phyloP scores from a whole-genome alignment of 2,888 invertebrate species.

The Ochropacha duplaris region DNA sequence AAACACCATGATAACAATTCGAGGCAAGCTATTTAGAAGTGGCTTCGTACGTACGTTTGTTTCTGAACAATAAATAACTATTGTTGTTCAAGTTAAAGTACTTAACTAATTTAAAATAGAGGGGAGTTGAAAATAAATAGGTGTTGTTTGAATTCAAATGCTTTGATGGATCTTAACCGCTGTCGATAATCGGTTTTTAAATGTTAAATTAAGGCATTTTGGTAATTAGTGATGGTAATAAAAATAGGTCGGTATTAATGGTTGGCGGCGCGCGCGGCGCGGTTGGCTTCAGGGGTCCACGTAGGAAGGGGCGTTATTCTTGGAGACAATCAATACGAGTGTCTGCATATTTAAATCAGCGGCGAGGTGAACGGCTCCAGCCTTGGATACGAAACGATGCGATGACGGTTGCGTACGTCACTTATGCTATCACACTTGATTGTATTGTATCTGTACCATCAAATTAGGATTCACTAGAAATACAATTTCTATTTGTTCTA shows the following conservation, averaged over 20 bases:
- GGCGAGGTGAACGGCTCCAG: constrained; percentile 53
- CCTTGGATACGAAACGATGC: constrained; percentile 12
- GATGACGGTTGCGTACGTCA: constrained; percentile 26
- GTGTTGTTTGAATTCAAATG: not conserved
- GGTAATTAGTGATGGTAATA: constrained; percentile 16
- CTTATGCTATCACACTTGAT: not conserved
- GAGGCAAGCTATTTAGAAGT: not conserved
- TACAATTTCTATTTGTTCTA: too few relatives aligned
- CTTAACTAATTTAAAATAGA: not conserved
- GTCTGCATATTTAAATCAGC: constrained; percentile 79
- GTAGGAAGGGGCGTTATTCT: constrained; percentile 67
- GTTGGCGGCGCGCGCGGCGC: constrained; percentile 27
- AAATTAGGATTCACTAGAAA: too few relatives aligned
- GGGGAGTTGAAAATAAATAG: not conserved
- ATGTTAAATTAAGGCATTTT: not conserved
- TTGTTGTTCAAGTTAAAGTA: not conserved
- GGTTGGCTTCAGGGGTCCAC: constrained; percentile 45
- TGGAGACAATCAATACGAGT: constrained; percentile 76
- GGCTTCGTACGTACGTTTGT: too few relatives aligned
- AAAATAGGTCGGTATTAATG: constrained; percentile 31
- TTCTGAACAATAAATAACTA: too few relatives aligned
- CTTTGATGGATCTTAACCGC: not conserved
- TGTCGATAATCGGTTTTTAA: constrained; percentile 1
- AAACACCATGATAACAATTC: constrained; percentile 19
- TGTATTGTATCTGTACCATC: not conserved